These are phyloP conservation scores for Naja naja DNA, from an alignment of 2,113 vertebrate species.

Conservation along the genomic window DNA sequence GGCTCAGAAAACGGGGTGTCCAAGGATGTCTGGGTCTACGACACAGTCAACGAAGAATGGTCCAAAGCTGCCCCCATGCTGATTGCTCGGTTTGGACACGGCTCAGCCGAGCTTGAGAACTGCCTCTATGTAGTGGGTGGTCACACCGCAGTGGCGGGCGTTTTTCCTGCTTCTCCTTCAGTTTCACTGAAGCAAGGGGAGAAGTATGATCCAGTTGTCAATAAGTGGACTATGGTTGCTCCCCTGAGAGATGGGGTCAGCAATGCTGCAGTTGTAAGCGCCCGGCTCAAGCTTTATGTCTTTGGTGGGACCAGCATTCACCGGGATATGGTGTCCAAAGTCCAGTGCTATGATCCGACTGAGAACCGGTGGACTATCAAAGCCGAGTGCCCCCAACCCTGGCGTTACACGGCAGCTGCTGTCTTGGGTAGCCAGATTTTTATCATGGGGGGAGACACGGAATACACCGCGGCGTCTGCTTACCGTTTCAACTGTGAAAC, in stretches of 20 bases:
- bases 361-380: conserved; percentile 89
- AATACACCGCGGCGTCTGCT: conserved; percentile 89
- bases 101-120: conserved; percentile 89
- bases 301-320: conserved; percentile 91
- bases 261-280: conserved; percentile 91
- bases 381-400: conserved; percentile 90
- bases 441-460: conserved; percentile 95
- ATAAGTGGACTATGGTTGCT: conserved; percentile 94
- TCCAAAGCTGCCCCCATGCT: conserved; percentile 93
- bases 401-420: conserved; percentile 90
- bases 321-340: conserved; percentile 89
- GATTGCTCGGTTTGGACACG: conserved; percentile 91
- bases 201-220: conserved; percentile 81
- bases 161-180: conserved; percentile 89
- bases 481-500: conserved; percentile 93
- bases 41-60: conserved; percentile 91
- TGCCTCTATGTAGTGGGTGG: conserved; percentile 90
- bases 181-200: conserved; percentile 94
- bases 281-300: conserved; percentile 89
- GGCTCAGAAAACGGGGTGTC: conserved; percentile 93
- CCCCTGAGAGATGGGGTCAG: conserved; percentile 89
- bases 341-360: conserved; percentile 86
- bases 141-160: conserved; percentile 86
- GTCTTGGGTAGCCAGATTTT: conserved; percentile 95
- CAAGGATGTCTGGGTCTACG: conserved; percentile 94